Percentiles rank a stretch among this genome's conserved stretches.
Evolutionary conservation across 2,113 vertebrate species (phyloP).

Genomic region (Ceyx margarethae): DNA sequence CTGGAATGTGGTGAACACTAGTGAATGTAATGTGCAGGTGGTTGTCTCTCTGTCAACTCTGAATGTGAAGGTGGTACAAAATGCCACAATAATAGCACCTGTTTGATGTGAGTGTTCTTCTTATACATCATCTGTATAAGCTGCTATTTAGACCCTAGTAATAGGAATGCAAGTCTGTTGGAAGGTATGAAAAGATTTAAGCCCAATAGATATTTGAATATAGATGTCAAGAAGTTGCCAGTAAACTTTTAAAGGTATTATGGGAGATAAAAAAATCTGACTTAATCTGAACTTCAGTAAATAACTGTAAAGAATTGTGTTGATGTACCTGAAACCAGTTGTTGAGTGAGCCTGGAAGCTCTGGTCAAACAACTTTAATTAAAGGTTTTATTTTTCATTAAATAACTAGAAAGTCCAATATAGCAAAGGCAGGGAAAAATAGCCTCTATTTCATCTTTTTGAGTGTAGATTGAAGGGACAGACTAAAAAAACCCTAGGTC

Average conservation of each 20-base stretch:
- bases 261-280: neutral
- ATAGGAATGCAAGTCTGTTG: neutral
- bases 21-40: neutral
- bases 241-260: neutral
- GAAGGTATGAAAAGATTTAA: neutral
- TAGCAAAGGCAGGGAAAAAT: neutral
- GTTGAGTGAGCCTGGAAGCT: neutral
- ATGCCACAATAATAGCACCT: neutral
- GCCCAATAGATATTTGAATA: neutral
- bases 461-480: neutral
- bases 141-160: neutral
- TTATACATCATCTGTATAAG: neutral
- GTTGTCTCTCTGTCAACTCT: neutral
- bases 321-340: neutral
- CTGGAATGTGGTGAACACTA: neutral
- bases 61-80: neutral
- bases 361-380: neutral
- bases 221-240: neutral
- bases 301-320: neutral
- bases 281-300: neutral
- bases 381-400: neutral
- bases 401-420: neutral
- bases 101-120: neutral
- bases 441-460: accelerated
- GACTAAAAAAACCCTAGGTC: neutral